Evolutionary conservation across 1,140 invertebrate genomes (phyloP), one percentile per base, ranked within the genome.

Genomic region (Drosophila simulans): DNA sequence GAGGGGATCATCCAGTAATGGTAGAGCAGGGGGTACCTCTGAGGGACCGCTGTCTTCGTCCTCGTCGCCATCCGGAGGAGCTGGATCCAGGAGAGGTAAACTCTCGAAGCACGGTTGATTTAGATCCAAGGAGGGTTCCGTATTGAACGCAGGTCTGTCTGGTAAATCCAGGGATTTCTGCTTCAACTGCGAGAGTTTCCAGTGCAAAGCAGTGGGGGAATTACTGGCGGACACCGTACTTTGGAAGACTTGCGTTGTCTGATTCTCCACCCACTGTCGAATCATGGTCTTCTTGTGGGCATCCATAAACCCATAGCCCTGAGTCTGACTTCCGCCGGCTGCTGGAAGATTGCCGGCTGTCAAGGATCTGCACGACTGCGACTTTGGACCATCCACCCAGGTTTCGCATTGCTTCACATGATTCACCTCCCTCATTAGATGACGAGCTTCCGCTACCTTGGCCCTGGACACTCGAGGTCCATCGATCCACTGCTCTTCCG

Each of bases 401-500:
- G 97, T 98, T 93, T 98, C 98, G 52, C 95, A 93, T 89, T 96
- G 96, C 85, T 96, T 96, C 3, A 94, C 93, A 89, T 97, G 95
- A 70, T 93, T 94, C 13, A 95, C 93, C 93, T 97, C 95, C 91
- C 97, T 96, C 80, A 96, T 94, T 78, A 97, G 94, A 82, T 96
- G 95, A 48, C 96, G 93, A 0, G 95, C 96, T 92, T 97, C 96
- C 0, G 95, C 96, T n/a, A 97, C 95, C 90, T 95, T 96, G 8
- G 95, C 96, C 80, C 96, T 96, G 0, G 96, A 96, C 76, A 98
- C 96, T 83, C 97, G 94, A 0, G 98, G 98, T 1, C 98, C 98
- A 93, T 99, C 98, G 55, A 99, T 97, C 98, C 98, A 99, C 85
- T 98, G 97, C 89, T 99, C 98, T 79, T 98, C 97, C 74, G 94